phyloP scores from a whole-genome alignment of 2,797 vertebrate genomes.

The Anguilla marmorata region DNA sequence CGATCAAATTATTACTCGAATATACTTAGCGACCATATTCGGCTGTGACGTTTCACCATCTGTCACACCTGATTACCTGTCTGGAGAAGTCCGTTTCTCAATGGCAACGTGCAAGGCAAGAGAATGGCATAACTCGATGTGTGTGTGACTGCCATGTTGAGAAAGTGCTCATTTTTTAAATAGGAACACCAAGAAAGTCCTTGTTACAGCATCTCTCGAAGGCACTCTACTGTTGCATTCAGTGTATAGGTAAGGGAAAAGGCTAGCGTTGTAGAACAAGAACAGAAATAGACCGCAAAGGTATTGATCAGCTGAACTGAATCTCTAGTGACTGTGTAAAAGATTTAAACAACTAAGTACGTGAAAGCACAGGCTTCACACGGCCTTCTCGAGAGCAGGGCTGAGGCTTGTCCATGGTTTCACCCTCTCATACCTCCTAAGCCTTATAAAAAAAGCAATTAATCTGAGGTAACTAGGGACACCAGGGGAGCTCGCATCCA shows the following conservation, averaged over 20 bases:
- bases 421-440: neutral
- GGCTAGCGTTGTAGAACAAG: neutral
- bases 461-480: conserved; percentile 2
- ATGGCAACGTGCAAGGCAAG: neutral
- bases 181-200: neutral
- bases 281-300: neutral
- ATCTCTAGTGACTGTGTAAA: neutral
- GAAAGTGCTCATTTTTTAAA: neutral
- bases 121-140: neutral
- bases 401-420: conserved; percentile 2
- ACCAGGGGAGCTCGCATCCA: neutral
- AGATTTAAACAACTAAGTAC: neutral
- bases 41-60: conserved; percentile 2
- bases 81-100: neutral
- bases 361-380: neutral
- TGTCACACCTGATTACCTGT: neutral
- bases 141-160: neutral
- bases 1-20: neutral
- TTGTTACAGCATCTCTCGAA: neutral
- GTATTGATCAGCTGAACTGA: neutral
- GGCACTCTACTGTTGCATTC: neutral
- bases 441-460: conserved; percentile 3
- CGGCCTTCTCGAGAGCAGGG: neutral
- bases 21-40: neutral
- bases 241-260: neutral